Evolutionary conservation across 2,113 vertebrate species (phyloP).

Genomic region (Megaceryle torquata): DNA sequence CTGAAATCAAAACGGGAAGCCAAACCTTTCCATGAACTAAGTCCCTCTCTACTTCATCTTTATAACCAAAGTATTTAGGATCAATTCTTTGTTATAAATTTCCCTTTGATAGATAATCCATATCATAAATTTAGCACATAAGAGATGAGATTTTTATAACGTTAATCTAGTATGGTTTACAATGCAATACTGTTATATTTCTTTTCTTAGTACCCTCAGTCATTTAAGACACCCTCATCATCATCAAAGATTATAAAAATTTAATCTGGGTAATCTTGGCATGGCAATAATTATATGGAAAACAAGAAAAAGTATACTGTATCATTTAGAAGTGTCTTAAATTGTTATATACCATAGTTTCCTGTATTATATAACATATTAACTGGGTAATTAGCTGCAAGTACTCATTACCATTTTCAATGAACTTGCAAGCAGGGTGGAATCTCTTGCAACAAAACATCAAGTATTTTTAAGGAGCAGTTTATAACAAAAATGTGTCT

Average conservation of each 20-base stretch:
- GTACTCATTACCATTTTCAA: not conserved
- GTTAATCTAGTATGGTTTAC: not conserved
- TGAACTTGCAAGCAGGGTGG: not conserved
- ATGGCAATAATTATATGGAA: not conserved
- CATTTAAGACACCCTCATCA: not conserved
- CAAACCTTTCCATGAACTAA: not conserved
- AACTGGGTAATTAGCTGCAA: not conserved
- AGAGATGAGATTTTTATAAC: not conserved
- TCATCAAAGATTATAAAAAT: not conserved
- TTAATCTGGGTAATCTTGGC: not conserved
- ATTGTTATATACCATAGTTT: not conserved
- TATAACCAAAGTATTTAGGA: not conserved
- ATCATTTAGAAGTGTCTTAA: not conserved
- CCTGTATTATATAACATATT: not conserved
- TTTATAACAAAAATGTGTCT: not conserved
- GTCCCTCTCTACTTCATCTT: not conserved
- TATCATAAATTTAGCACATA: not conserved
- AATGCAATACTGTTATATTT: not conserved
- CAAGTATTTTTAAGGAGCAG: not conserved
- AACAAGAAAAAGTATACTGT: not conserved
- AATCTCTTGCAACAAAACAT: not conserved
- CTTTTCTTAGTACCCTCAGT: not conserved
- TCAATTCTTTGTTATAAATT: not conserved
- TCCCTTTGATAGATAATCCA: not conserved
- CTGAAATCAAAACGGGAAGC: slow-evolving; percentile 20